Percentiles rank a stretch among this genome's conserved stretches.
phyloP scores from a whole-genome alignment of 1,140 invertebrate genomes.

The Ganaspis sp. region DNA sequence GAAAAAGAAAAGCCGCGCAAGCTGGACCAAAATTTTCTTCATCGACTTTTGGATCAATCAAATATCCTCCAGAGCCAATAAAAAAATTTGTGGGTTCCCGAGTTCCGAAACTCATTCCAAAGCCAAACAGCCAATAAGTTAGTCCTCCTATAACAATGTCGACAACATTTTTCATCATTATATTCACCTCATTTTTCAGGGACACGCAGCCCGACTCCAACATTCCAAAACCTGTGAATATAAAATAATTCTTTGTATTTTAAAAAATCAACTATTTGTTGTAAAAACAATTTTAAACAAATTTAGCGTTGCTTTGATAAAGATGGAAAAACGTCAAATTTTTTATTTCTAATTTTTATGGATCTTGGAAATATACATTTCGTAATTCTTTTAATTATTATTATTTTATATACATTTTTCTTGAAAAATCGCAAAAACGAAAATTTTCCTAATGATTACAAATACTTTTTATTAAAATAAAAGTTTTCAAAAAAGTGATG shows the following conservation, averaged over 20 bases:
- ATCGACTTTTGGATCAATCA: conserved; percentile 80
- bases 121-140: conserved; percentile 97
- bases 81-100: conserved; percentile 83
- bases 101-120: conserved; percentile 92
- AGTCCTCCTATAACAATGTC: conserved; percentile 94
- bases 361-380: too few species aligned
- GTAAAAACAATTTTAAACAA: not conserved
- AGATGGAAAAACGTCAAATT: too few species aligned
- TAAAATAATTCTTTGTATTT: not conserved
- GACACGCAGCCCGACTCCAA: conserved; percentile 94
- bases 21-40: conserved; percentile 86
- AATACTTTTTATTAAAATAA: too few species aligned
- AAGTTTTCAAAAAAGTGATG: too few species aligned
- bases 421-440: too few species aligned
- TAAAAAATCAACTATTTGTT: not conserved
- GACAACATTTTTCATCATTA: conserved; percentile 98
- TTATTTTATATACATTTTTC: too few species aligned
- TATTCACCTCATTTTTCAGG: conserved; percentile 95
- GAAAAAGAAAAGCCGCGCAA: conserved; percentile 90
- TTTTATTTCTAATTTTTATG: too few species aligned
- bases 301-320: conserved; percentile 2
- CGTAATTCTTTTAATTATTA: too few species aligned
- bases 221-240: conserved; percentile 88
- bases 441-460: too few species aligned
- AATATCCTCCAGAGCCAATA: conserved; percentile 83